Evolutionary conservation across 2,888 invertebrate genomes (phyloP).

Genomic region (Tolmerus cingulatus): DNA sequence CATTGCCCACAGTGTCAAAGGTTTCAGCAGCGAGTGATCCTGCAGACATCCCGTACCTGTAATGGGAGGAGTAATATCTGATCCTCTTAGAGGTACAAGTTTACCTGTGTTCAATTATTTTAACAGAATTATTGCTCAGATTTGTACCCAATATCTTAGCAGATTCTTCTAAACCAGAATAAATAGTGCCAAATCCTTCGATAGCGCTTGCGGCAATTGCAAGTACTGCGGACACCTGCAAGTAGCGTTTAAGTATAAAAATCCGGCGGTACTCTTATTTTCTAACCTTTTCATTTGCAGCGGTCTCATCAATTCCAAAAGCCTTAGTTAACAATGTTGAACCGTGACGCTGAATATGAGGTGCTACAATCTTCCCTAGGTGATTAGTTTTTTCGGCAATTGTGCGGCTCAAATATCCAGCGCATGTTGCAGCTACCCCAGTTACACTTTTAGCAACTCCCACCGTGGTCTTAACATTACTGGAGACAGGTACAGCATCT

Average conservation of each 20-base stretch:
- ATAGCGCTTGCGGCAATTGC: conserved; percentile 77
- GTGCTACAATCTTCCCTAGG: conserved; percentile 73
- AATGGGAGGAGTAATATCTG: conserved; percentile 46
- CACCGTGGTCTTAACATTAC: conserved; percentile 67
- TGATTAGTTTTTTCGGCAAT: conserved; percentile 74
- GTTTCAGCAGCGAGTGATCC: conserved; percentile 72
- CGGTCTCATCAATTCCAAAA: conserved; percentile 65
- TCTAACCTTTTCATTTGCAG: conserved; percentile 66
- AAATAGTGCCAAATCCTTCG: conserved; percentile 75
- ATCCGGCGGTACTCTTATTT: background rate
- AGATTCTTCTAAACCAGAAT: conserved; percentile 74
- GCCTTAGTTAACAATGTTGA: conserved; percentile 68
- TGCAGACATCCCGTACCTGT: conserved; percentile 74
- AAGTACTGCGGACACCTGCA: conserved; percentile 66
- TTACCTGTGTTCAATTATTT: conserved; percentile 76
- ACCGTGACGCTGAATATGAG: conserved; percentile 73
- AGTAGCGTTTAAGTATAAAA: background rate
- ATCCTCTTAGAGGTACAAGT: background rate
- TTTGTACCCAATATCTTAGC: conserved; percentile 71
- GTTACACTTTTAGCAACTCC: conserved; percentile 74
- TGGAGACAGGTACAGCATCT: conserved; percentile 63
- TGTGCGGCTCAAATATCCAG: conserved; percentile 68
- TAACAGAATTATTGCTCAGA: conserved; percentile 76
- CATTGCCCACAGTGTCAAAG: conserved; percentile 75
- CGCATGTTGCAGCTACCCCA: conserved; percentile 73